A percentile compares a stretch with the other conserved stretches of the same genome.
These are phyloP conservation scores for Excalfactoria chinensis DNA, from an alignment of 2,113 vertebrate genomes.

Conservation along the genomic window DNA sequence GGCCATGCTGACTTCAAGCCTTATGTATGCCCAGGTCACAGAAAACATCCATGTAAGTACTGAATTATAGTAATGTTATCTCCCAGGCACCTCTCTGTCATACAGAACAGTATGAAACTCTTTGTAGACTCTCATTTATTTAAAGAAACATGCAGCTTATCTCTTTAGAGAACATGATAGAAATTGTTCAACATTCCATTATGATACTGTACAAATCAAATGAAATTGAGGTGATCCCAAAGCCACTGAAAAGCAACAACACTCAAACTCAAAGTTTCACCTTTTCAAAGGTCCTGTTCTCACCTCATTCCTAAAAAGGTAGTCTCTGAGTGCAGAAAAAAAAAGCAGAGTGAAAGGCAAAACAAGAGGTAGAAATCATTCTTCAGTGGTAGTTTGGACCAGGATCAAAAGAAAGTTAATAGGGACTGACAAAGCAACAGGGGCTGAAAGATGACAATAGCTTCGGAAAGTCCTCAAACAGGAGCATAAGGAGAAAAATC, in stretches of 20 bases:
- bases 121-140: background rate
- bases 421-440: background rate
- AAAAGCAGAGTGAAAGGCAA: background rate
- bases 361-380: background rate
- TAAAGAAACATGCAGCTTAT: rapidly evolving
- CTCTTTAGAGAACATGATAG: background rate
- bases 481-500: background rate
- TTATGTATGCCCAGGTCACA: background rate
- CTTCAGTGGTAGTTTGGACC: background rate
- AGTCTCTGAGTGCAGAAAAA: background rate
- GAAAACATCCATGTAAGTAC: background rate
- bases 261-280: background rate
- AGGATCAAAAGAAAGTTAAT: background rate
- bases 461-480: background rate
- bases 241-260: background rate
- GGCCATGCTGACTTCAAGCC: background rate
- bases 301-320: background rate
- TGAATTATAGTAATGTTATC: background rate
- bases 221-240: rapidly evolving
- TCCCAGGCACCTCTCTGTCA: background rate
- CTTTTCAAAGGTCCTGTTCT: background rate
- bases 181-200: background rate
- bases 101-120: background rate
- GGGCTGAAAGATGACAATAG: background rate
- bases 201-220: background rate